A percentile compares a stretch with the other conserved stretches of the same genome.
phyloP scores from a whole-genome alignment of 2,888 invertebrate genomes.

The Hyposoter didymator region DNA sequence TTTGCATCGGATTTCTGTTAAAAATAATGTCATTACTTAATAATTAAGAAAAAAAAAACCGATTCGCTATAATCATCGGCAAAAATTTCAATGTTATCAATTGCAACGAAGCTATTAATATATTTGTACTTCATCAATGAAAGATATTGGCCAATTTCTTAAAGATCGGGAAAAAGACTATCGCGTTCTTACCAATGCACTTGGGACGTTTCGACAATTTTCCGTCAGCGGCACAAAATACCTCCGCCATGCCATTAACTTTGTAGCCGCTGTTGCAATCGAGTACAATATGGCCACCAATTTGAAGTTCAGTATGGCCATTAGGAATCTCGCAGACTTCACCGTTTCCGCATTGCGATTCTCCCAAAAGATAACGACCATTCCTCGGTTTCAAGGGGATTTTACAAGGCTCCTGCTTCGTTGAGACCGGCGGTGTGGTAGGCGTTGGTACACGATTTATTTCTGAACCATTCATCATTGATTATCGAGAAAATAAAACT shows the following conservation, averaged over 20 bases:
- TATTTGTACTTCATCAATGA: no score
- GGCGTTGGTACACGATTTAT: no score
- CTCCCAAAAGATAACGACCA: constrained; percentile 76
- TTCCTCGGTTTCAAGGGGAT: constrained; percentile 76
- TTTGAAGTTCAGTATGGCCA: constrained; percentile 67
- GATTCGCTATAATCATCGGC: no score
- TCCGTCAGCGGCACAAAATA: constrained; percentile 75
- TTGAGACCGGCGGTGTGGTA: no score
- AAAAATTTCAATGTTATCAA: no score
- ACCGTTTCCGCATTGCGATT: constrained; percentile 71
- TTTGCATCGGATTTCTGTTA: constrained; percentile 77
- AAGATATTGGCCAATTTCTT: neutral
- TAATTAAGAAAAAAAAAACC: no score
- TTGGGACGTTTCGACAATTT: constrained; percentile 76
- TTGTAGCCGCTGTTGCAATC: constrained; percentile 76
- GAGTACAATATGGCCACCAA: constrained; percentile 77
- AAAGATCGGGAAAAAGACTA: neutral
- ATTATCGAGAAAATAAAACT: no score
- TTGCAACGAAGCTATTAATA: no score
- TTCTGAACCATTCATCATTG: no score
- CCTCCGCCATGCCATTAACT: constrained; percentile 70
- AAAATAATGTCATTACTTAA: no score
- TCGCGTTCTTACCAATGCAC: constrained; percentile 74
- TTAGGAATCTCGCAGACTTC: constrained; percentile 71
- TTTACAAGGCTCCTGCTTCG: no score